A percentile compares a stretch with the other conserved stretches of the same genome.
Evolutionary conservation across 35 echinoderm and acorn worm genomes (phyloP).

Genomic region (Lytechinus variegatus): DNA sequence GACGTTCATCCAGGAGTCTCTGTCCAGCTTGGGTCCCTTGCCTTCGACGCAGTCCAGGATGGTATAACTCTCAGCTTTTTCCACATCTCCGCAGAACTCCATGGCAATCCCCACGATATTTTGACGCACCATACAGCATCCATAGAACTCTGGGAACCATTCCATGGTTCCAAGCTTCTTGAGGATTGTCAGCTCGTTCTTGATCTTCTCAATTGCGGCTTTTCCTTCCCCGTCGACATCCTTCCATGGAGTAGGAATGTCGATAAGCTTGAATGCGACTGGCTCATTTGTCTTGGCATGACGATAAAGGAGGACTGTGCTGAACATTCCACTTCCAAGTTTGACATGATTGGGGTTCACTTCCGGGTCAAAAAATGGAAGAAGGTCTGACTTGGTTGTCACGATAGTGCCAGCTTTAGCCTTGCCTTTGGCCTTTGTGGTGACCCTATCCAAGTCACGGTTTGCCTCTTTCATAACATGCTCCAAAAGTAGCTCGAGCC

Average conservation of each 20-base stretch:
- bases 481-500: no score
- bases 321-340: neutral
- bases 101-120: neutral
- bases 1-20: no score
- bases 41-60: neutral
- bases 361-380: neutral
- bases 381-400: neutral
- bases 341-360: neutral
- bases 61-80: neutral
- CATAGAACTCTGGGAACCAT: constrained; percentile 25
- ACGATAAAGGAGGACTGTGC: neutral
- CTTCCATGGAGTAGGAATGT: neutral
- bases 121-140: neutral
- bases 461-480: no score
- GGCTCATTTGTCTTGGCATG: neutral
- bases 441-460: no score
- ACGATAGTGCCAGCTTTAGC: neutral
- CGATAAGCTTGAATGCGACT: neutral
- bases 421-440: no score
- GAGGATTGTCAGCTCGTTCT: neutral
- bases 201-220: neutral
- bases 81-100: constrained; percentile 22
- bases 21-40: neutral
- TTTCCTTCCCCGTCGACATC: neutral
- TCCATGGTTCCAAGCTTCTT: neutral